Conservation (phyloP, 1,140 invertebrate species). For the Ips typographus region DNA sequence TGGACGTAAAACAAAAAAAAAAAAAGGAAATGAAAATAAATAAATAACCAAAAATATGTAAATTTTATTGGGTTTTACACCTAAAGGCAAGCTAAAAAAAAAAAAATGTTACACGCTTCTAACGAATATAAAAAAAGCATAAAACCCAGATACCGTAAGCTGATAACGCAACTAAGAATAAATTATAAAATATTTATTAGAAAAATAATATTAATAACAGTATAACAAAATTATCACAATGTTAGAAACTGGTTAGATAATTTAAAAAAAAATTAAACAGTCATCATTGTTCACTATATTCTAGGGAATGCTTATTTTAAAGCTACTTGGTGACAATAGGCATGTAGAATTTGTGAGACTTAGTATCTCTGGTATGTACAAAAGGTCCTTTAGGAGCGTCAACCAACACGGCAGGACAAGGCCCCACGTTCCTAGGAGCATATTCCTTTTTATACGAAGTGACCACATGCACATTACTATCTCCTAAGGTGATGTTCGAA, state of each 20-base stretch:
- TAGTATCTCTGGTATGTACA: slow-evolving; percentile 78
- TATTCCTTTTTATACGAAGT: slow-evolving; percentile 79
- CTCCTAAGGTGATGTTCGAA: slow-evolving; percentile 72
- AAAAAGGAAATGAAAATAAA: slow-evolving; percentile 34
- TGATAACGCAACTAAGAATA: slow-evolving; percentile 9
- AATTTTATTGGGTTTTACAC: slow-evolving; percentile 33
- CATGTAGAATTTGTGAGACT: slow-evolving; percentile 80
- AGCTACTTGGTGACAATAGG: slow-evolving; percentile 50
- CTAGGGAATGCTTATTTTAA: background rate
- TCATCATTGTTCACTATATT: background rate
- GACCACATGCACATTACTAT: slow-evolving; percentile 55
- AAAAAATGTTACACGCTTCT: slow-evolving; percentile 17
- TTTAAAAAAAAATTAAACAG: background rate
- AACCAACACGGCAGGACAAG: slow-evolving; percentile 76
- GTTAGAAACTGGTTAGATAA: slow-evolving; percentile 38
- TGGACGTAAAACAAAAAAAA: slow-evolving; percentile 14
- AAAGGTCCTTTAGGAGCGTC: slow-evolving; percentile 72
- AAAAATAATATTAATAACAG: slow-evolving; percentile 26
- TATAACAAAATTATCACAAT: slow-evolving; percentile 44
- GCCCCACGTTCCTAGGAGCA: slow-evolving; percentile 65
- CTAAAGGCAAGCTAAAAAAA: background rate
- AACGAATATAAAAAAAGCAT: slow-evolving; percentile 28
- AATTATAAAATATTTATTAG: slow-evolving; percentile 27
- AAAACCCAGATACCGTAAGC: slow-evolving; percentile 39
- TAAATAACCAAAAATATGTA: slow-evolving; percentile 27